These are phyloP conservation scores for Pterocles gutturalis DNA, from an alignment of 2,113 vertebrate genomes.

Conservation along the genomic window DNA sequence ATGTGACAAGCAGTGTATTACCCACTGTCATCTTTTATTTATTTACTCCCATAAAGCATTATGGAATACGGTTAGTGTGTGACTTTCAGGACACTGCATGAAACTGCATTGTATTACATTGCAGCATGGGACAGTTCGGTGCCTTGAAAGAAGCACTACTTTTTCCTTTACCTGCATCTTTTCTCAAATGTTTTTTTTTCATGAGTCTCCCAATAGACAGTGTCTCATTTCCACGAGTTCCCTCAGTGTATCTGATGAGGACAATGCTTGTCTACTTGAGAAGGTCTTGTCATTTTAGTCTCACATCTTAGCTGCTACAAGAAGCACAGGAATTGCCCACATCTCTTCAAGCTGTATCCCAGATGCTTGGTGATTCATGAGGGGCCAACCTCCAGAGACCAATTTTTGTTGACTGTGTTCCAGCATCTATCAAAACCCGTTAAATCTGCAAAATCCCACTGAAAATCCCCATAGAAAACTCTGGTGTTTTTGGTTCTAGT, in stretches of 20 bases:
- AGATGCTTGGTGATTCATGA: background rate
- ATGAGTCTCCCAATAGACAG: background rate
- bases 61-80: background rate
- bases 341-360: background rate
- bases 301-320: background rate
- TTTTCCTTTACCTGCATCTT: background rate
- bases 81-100: background rate
- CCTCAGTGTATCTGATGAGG: background rate
- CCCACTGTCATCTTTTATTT: constrained; percentile 3
- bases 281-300: background rate
- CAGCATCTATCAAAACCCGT: background rate
- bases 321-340: background rate
- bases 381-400: background rate
- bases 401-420: background rate
- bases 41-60: constrained; percentile 37
- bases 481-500: background rate
- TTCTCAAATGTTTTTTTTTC: background rate
- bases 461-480: background rate
- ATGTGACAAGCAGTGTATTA: constrained; percentile 20
- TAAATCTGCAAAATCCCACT: background rate
- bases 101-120: background rate
- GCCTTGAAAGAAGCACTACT: background rate
- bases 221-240: background rate
- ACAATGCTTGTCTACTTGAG: background rate
- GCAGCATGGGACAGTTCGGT: background rate